phyloP scores from a whole-genome alignment of 2,113 vertebrate genomes.

The Numenius arquata region DNA sequence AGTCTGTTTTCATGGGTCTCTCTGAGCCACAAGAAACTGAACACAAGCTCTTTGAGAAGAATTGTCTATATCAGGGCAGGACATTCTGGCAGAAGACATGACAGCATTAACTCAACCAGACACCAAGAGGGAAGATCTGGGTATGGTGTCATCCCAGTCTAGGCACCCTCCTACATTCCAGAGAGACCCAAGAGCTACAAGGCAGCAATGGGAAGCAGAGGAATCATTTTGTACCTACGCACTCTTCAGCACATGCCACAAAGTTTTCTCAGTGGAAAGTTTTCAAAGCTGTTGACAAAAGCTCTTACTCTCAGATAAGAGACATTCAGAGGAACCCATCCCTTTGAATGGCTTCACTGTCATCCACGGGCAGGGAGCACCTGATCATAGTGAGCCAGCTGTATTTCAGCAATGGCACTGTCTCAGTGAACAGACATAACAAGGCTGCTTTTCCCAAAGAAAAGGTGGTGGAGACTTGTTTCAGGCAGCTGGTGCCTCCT shows the following conservation, averaged over 20 bases:
- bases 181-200: background rate
- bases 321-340: background rate
- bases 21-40: background rate
- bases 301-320: background rate
- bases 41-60: background rate
- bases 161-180: background rate
- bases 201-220: background rate
- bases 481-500: background rate
- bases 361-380: accelerated
- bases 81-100: background rate
- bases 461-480: background rate
- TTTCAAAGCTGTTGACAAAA: background rate
- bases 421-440: background rate
- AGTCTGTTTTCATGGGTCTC: background rate
- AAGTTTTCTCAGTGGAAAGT: background rate
- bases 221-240: background rate
- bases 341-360: background rate
- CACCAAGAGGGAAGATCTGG: background rate
- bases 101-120: background rate
- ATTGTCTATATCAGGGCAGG: background rate
- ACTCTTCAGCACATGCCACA: background rate
- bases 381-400: background rate
- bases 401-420: background rate
- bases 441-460: background rate
- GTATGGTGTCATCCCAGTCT: background rate